Evolutionary conservation across 37 sponge, comb jelly and placozoan species (phyloP).

Genomic region (Aphrocallistes beatrix): DNA sequence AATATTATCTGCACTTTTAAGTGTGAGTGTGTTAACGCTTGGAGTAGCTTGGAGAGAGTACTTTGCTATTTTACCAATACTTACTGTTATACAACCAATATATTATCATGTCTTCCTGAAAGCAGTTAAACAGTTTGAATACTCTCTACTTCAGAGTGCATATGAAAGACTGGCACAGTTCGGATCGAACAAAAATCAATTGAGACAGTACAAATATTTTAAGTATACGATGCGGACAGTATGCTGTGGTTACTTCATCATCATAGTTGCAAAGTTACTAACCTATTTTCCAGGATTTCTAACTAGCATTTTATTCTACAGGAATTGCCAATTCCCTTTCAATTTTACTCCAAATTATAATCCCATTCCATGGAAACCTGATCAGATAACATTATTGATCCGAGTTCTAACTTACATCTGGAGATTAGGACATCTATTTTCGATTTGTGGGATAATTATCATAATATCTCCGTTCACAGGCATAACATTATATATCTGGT

Average conservation of each 20-base stretch:
- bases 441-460: background rate
- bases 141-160: background rate
- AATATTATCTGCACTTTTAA: background rate
- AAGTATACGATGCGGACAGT: background rate
- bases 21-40: background rate
- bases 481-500: background rate
- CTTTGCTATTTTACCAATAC: background rate
- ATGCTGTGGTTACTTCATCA: background rate
- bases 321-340: background rate
- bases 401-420: background rate
- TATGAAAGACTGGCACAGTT: background rate
- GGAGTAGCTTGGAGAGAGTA: background rate
- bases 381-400: too few relatives aligned
- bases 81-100: background rate
- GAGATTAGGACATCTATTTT: background rate
- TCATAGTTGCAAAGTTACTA: background rate
- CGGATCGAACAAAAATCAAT: background rate
- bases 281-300: background rate
- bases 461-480: background rate
- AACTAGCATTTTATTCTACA: background rate
- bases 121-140: background rate
- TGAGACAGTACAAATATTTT: background rate
- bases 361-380: too few relatives aligned
- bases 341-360: background rate
- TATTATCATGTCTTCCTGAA: background rate